Percentiles rank a stretch among this genome's conserved stretches.
phyloP scores from a whole-genome alignment of 1,140 invertebrate species.

The Bombus sylvicola region DNA sequence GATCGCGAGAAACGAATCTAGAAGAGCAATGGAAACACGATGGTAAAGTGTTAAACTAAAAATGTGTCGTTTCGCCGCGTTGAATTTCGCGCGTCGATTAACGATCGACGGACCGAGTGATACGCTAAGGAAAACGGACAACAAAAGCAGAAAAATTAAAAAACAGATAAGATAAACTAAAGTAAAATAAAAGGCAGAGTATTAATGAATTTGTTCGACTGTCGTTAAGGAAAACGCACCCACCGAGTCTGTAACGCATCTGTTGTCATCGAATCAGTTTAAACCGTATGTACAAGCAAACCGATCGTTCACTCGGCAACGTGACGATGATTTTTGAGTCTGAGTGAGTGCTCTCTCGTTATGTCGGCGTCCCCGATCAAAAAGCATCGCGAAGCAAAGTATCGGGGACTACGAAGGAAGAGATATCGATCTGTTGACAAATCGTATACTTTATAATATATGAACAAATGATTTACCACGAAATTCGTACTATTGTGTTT shows the following conservation, averaged over 20 bases:
- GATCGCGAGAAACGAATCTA: not conserved
- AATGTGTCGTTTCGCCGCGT: not conserved
- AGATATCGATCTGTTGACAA: conserved; percentile 80
- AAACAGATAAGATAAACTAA: not conserved
- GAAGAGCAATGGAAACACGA: not conserved
- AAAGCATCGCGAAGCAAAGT: not conserved
- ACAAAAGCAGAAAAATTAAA: conserved; percentile 8
- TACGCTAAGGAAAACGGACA: conserved; percentile 4
- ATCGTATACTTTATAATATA: conserved; percentile 80
- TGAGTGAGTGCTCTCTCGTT: conserved; percentile 47
- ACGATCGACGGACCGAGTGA: conserved; percentile 64
- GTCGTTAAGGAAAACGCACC: conserved; percentile 15
- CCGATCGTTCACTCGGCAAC: conserved; percentile 52
- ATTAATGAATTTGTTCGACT: conserved; percentile 36
- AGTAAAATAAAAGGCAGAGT: conserved; percentile 4
- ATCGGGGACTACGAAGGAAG: conserved; percentile 52
- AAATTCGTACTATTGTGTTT: conserved; percentile 79
- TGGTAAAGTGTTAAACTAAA: not conserved
- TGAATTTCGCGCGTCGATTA: conserved; percentile 52
- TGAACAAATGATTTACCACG: conserved; percentile 73
- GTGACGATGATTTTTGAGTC: conserved; percentile 60
- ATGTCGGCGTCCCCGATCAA: conserved; percentile 47
- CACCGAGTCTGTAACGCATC: conserved; percentile 46
- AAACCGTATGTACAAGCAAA: conserved; percentile 16
- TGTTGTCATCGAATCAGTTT: conserved; percentile 64